These are phyloP conservation scores for Oncopodura yosiiana DNA, from an alignment of 1,140 invertebrate species.

Conservation along the genomic window DNA sequence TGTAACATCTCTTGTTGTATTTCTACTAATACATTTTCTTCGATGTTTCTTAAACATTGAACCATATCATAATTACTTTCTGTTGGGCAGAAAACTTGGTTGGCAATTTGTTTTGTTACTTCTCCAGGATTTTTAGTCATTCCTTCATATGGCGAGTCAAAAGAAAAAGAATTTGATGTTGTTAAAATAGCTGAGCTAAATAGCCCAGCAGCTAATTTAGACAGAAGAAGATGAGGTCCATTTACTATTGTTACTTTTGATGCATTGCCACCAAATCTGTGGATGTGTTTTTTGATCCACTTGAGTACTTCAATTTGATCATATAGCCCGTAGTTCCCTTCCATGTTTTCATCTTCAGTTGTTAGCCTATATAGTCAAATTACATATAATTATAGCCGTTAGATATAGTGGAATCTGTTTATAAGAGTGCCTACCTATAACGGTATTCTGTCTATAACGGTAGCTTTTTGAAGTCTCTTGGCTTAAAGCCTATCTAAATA, in stretches of 20 bases:
- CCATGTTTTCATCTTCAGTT: slow-evolving; percentile 79
- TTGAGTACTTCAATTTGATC: slow-evolving; percentile 81
- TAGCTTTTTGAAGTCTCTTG: too few species aligned
- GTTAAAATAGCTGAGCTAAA: slow-evolving; percentile 17
- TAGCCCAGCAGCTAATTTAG: slow-evolving; percentile 7
- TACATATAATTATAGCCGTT: too few species aligned
- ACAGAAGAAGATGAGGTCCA: slow-evolving; percentile 41
- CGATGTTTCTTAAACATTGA: background rate
- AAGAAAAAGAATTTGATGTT: slow-evolving; percentile 9
- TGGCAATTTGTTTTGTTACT: background rate
- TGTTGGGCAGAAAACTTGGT: background rate
- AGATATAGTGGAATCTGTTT: too few species aligned
- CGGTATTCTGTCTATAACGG: too few species aligned
- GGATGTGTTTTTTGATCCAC: slow-evolving; percentile 54
- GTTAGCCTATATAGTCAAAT: slow-evolving; percentile 87
- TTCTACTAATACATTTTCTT: background rate
- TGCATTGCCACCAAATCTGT: slow-evolving; percentile 69
- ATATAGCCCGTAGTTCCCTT: slow-evolving; percentile 90
- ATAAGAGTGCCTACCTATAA: too few species aligned
- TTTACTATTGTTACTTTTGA: slow-evolving; percentile 79
- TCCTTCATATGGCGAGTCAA: slow-evolving; percentile 3
- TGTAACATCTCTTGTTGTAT: background rate
- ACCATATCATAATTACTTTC: background rate
- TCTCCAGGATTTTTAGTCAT: background rate
- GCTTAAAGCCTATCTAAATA: too few species aligned